Conservation (phyloP, 2,113 vertebrate species). For the Cebidichthys violaceus region DNA sequence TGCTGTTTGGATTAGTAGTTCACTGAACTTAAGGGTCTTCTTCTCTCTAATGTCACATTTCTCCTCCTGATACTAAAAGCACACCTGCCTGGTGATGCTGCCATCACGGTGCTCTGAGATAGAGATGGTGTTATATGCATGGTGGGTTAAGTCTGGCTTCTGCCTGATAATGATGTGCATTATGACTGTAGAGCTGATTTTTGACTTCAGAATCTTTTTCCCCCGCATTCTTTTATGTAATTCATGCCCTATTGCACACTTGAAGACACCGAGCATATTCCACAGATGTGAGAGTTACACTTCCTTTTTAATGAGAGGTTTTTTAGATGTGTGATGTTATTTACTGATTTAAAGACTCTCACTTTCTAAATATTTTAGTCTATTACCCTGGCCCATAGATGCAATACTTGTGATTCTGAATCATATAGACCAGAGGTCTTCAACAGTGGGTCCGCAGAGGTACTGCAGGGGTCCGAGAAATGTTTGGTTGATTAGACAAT, state of each 20-base stretch:
- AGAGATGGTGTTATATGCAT: constrained; percentile 21
- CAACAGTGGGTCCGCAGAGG: too few species aligned
- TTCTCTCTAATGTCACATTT: constrained; percentile 14
- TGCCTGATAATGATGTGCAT: constrained; percentile 22
- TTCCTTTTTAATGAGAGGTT: not conserved
- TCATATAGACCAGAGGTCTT: too few species aligned
- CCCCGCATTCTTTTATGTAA: too few species aligned
- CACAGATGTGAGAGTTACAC: constrained; percentile 17
- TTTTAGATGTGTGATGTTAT: constrained; percentile 1
- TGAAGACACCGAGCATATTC: not conserved
- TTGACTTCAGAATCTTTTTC: constrained; percentile 25
- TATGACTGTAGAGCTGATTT: not conserved
- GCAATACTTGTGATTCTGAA: not conserved
- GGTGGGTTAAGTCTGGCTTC: constrained; percentile 17
- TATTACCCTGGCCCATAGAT: not conserved
- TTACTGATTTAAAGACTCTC: not conserved
- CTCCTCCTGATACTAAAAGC: not conserved
- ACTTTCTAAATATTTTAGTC: constrained; percentile 7
- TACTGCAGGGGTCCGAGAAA: too few species aligned
- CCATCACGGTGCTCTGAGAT: too few species aligned
- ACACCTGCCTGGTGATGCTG: constrained; percentile 21
- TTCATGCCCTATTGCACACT: constrained; percentile 6
- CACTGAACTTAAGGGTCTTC: not conserved
- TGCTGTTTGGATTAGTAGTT: not conserved
- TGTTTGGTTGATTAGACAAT: too few species aligned